Evolutionary conservation across 2,113 vertebrate species (phyloP).

Genomic region (Elephantulus edwardii): DNA sequence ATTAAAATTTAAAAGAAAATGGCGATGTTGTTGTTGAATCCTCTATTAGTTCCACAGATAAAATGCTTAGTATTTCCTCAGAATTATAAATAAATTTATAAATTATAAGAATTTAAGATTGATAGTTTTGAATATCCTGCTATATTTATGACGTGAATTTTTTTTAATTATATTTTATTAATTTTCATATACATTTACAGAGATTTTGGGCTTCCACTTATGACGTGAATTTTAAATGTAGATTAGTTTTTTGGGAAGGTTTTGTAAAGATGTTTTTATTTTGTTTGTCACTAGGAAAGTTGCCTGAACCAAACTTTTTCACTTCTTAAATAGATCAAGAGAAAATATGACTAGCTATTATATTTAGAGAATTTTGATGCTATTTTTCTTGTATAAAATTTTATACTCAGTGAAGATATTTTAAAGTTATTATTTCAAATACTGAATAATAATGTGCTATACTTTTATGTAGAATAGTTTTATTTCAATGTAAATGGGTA

Average conservation of each 20-base stretch:
- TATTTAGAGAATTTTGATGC: background rate
- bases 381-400: background rate
- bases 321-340: background rate
- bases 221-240: too few species aligned
- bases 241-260: too few species aligned
- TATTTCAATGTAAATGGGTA: background rate
- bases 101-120: background rate
- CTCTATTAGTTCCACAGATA: background rate
- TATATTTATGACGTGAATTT: background rate
- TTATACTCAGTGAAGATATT: constrained; percentile 27
- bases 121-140: background rate
- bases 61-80: background rate
- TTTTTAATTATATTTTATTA: background rate
- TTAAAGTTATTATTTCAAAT: background rate
- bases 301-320: background rate
- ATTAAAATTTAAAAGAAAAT: constrained; percentile 32
- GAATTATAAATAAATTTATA: background rate
- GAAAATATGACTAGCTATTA: background rate
- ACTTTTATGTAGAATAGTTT: background rate
- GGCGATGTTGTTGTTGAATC: background rate
- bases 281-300: background rate
- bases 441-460: background rate
- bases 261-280: background rate
- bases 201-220: too few species aligned
- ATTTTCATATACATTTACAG: too few species aligned